phyloP scores from a whole-genome alignment of 2,888 invertebrate genomes.

The Cetonia aurata region DNA sequence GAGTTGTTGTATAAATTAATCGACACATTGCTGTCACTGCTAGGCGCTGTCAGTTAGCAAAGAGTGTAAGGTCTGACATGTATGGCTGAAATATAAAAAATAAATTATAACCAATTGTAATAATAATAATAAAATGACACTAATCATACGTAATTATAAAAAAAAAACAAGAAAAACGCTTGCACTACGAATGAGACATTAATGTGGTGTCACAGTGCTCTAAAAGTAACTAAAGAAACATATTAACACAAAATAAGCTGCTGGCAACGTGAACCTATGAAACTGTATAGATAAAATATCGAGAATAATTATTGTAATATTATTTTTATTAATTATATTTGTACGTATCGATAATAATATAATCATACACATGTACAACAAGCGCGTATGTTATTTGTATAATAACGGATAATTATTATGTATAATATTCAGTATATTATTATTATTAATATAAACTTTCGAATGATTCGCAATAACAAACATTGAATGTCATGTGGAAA shows the following conservation, averaged over 20 bases:
- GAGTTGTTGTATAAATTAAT: slow-evolving; percentile 39
- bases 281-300: no score
- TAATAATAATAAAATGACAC: slow-evolving; percentile 26
- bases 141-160: not conserved
- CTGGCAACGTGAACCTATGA: not conserved
- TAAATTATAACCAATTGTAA: slow-evolving; percentile 51
- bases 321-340: no score
- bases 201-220: not conserved
- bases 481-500: no score
- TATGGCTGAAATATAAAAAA: slow-evolving; percentile 63
- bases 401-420: no score
- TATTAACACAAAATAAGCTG: not conserved
- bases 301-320: no score
- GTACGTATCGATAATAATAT: no score
- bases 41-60: slow-evolving; percentile 54
- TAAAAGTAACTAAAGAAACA: slow-evolving; percentile 18
- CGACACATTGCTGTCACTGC: slow-evolving; percentile 9
- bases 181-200: not conserved
- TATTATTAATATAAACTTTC: no score
- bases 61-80: slow-evolving; percentile 60
- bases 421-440: no score
- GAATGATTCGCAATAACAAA: no score
- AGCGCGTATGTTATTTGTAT: no score
- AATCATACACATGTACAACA: no score
- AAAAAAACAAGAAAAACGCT: not conserved